Conservation (phyloP, 2,888 invertebrate genomes). For the Syritta pipiens region DNA sequence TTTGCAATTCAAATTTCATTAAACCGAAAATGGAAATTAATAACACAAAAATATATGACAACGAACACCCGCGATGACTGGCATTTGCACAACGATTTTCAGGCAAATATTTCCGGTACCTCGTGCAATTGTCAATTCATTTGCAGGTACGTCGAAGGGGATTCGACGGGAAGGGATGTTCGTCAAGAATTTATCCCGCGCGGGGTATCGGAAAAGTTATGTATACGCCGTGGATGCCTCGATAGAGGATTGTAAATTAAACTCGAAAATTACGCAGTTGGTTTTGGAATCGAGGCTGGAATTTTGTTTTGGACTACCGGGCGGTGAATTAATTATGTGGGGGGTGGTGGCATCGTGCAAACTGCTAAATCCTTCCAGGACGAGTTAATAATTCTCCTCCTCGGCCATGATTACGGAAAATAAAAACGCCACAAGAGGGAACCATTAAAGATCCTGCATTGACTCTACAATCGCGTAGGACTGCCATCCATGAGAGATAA, state of each 20-base stretch:
- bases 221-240: slow-evolving; percentile 8
- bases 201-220: slow-evolving; percentile 20
- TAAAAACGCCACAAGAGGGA: slow-evolving; percentile 41
- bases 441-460: slow-evolving; percentile 34
- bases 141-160: slow-evolving; percentile 17
- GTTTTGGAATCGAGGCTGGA: not conserved
- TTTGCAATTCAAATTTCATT: slow-evolving; percentile 59
- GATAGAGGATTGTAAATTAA: no score
- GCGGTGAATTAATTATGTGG: slow-evolving; percentile 33
- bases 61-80: not conserved
- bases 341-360: not conserved
- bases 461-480: slow-evolving; percentile 33
- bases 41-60: slow-evolving; percentile 33
- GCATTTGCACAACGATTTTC: slow-evolving; percentile 23
- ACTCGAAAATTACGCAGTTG: not conserved
- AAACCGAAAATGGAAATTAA: slow-evolving; percentile 51
- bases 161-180: slow-evolving; percentile 12
- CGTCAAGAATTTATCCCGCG: slow-evolving; percentile 9
- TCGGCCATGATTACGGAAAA: slow-evolving; percentile 31
- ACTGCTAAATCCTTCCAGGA: slow-evolving; percentile 2
- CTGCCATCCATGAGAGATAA: slow-evolving; percentile 27
- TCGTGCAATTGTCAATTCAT: slow-evolving; percentile 45
- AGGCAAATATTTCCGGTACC: slow-evolving; percentile 21
- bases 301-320: slow-evolving; percentile 31
- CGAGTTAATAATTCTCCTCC: slow-evolving; percentile 32